phyloP scores from a whole-genome alignment of 1,140 invertebrate genomes.

The Cydia strobilella region DNA sequence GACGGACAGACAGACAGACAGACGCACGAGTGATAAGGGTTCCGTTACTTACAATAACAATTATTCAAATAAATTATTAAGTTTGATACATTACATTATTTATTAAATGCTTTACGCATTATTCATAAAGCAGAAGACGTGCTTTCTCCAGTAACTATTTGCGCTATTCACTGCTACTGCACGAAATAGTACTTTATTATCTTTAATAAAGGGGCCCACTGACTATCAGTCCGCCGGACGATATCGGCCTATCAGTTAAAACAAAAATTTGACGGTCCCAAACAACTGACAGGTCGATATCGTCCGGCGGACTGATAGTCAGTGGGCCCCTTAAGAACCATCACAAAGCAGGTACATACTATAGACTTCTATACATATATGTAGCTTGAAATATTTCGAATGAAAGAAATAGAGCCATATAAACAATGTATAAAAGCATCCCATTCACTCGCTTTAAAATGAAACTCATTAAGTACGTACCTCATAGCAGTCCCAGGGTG shows the following conservation, averaged over 20 bases:
- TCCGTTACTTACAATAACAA: too few relatives aligned
- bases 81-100: too few relatives aligned
- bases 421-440: background rate
- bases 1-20: too few relatives aligned
- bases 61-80: too few relatives aligned
- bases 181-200: conserved; percentile 26
- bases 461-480: conserved; percentile 43
- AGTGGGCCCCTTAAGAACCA: conserved; percentile 6
- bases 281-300: too few relatives aligned
- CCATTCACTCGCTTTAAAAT: background rate
- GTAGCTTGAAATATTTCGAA: conserved; percentile 10
- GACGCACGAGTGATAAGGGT: too few relatives aligned
- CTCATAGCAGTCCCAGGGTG: conserved; percentile 40
- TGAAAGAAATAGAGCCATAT: background rate
- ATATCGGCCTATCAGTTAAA: too few relatives aligned
- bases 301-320: too few relatives aligned
- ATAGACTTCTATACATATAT: background rate
- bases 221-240: too few relatives aligned
- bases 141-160: conserved; percentile 14
- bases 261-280: too few relatives aligned
- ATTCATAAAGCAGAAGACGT: background rate
- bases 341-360: background rate
- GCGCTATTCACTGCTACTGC: conserved; percentile 7
- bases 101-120: background rate
- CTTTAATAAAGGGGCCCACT: too few relatives aligned